Percentiles rank a stretch among this genome's conserved stretches.
Conservation (phyloP, 2,113 vertebrate genomes). For the Sakesphorus luctuosus region DNA sequence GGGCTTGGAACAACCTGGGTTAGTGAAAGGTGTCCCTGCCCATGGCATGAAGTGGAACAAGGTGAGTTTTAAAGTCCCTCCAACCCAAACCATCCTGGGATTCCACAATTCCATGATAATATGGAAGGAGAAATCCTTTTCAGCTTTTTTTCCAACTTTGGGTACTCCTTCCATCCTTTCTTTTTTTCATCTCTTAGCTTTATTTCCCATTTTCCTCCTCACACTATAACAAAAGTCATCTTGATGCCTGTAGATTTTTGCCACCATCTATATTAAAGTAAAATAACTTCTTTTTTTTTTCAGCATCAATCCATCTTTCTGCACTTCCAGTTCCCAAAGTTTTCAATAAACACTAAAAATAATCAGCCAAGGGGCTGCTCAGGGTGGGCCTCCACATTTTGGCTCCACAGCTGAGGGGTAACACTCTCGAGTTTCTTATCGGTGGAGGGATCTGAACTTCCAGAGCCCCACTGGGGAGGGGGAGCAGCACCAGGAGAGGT, state of each 20-base stretch:
- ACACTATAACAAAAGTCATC: not conserved
- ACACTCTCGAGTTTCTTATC: not conserved
- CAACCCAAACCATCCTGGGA: not conserved
- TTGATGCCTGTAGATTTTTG: not conserved
- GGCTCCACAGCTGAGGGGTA: not conserved
- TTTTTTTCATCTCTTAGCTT: not conserved
- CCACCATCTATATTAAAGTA: not conserved
- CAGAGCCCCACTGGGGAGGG: too few species aligned
- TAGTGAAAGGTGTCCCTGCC: not conserved
- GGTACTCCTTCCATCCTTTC: not conserved
- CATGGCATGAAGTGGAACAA: not conserved
- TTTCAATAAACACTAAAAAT: not conserved
- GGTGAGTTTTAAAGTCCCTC: not conserved
- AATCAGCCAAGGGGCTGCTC: not conserved
- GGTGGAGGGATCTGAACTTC: not conserved
- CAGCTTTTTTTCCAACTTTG: not conserved
- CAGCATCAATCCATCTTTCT: not conserved
- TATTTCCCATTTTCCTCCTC: not conserved
- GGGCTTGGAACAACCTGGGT: not conserved
- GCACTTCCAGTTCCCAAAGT: not conserved
- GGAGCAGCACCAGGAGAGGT: not conserved
- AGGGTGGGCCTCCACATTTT: not conserved
- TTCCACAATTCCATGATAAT: not conserved
- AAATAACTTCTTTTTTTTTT: not conserved
- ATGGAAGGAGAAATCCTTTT: not conserved